Base-by-base conservation (phyloP, 1,140 invertebrate species). In the Bombus waltoni region DNA sequence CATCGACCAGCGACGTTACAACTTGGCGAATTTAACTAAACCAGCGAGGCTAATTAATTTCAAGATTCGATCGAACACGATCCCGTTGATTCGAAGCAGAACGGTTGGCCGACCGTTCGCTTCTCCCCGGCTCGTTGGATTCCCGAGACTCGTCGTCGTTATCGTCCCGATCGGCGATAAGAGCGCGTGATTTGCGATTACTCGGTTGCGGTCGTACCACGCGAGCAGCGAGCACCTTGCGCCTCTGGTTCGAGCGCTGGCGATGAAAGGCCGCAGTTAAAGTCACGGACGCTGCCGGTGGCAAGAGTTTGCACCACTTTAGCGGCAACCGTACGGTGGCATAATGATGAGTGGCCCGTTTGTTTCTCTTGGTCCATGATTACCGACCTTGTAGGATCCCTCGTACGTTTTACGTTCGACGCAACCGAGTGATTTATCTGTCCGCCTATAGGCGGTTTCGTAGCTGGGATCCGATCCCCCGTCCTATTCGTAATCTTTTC, bases 331-430 rank as follows among this genome's bases (percentile, higher is more conserved):
- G 59, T 53, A 88, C 88, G 78, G 79, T 86, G 83, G 83, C 88
- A 82, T 74, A 75, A 89, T 88, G 87, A 89, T 47, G 84, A 83
- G 84, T 86, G 80, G 84, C 72, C 72, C 65, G 87, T 89, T 89
- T 89, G 87, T 89, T 86, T 87, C 82, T 85, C 85, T 62, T 25
- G 66, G 42, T 32, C 38, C 87, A 71, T 84, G 87, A 89, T 90
- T 87, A 75, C 81, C 70, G 84, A 87, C 85, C 85, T 75, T 57
- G 68, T 59, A 71, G 72, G 80, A 66, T 86, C 72, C 66, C 79
- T 40, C 77, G 44, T 57, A 65, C 42, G 78, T 47, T 87, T 86
- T 81, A 81, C 73, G 71, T 88, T 89, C 81, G 85, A 84, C 87
- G 81, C 79, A 68, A 75, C 59, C 25, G 38, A 53, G 32, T 90